A percentile compares a stretch with the other conserved stretches of the same genome.
These are phyloP conservation scores for Petrolisthes manimaculis DNA, from an alignment of 2,888 invertebrate genomes.

Conservation along the genomic window DNA sequence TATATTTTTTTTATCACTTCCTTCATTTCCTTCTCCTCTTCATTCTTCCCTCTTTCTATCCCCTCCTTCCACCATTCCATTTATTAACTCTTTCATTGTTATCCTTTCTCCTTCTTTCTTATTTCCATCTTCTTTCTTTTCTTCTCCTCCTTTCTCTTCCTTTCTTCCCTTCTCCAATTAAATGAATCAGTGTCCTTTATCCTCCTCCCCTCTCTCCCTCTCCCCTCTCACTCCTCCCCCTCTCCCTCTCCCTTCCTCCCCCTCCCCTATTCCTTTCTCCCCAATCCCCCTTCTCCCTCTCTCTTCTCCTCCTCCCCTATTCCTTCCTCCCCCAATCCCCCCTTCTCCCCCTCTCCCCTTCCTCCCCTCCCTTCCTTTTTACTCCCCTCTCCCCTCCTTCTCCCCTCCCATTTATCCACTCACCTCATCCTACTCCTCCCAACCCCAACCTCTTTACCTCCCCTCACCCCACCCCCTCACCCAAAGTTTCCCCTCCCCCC, in stretches of 20 bases:
- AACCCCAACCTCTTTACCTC: no score
- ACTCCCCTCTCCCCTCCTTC: no score
- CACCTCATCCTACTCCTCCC: no score
- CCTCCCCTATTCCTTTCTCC: not conserved
- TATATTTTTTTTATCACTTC: no score
- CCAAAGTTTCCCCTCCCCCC: no score
- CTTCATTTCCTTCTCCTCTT: no score
- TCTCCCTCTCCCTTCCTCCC: not conserved
- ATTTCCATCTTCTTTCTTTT: constrained; percentile 2
- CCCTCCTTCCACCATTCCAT: not conserved
- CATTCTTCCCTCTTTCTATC: not conserved
- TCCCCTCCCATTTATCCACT: not conserved
- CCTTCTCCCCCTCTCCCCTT: constrained; percentile 7
- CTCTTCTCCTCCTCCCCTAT: no score
- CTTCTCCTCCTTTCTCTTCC: constrained; percentile 3
- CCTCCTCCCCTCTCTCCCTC: not conserved
- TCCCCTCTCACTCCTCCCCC: not conserved
- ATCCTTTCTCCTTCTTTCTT: not conserved
- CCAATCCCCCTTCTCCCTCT: not conserved
- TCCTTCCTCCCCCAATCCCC: not conserved
- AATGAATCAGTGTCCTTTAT: not conserved
- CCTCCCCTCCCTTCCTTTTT: not conserved
- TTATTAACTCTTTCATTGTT: not conserved
- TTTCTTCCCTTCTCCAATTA: not conserved
- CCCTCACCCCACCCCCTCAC: no score